phyloP scores from a whole-genome alignment of 2,113 vertebrate genomes.

The Ictalurus furcatus region DNA sequence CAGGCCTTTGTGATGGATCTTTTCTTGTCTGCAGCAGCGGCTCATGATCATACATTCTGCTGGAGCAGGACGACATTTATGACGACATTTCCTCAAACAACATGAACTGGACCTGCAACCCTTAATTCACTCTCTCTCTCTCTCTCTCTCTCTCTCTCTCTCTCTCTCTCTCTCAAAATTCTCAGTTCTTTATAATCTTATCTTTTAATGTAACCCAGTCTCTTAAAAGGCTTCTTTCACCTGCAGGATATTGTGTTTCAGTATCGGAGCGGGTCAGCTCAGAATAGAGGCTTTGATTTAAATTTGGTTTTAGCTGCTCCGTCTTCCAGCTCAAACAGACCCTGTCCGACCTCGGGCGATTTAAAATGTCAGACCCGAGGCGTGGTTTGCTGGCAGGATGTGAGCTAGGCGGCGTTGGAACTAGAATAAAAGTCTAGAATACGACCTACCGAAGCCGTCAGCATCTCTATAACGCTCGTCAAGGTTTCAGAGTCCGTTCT shows the following conservation, averaged over 20 bases:
- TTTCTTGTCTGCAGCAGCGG: neutral
- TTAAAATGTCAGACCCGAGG: constrained; percentile 6
- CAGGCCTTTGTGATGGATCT: neutral
- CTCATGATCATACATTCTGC: neutral
- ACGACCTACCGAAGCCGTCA: neutral
- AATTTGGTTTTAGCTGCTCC: neutral
- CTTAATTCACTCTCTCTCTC: neutral
- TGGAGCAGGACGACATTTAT: neutral
- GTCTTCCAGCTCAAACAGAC: neutral
- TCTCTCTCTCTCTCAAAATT: neutral
- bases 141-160: neutral
- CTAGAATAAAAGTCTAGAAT: neutral
- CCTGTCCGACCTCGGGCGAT: neutral
- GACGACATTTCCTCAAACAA: neutral
- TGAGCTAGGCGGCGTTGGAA: neutral
- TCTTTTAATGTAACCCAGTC: constrained; percentile 3
- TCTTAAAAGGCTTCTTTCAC: neutral
- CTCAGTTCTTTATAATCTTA: neutral
- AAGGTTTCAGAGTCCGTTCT: neutral
- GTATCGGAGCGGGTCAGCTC: neutral
- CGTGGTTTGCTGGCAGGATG: neutral
- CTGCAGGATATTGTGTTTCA: neutral
- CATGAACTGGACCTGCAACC: neutral
- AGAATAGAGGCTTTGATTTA: neutral
- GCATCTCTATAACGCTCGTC: neutral